Evolutionary conservation across 2,888 invertebrate genomes (phyloP).

Genomic region (Dugesia japonica): DNA sequence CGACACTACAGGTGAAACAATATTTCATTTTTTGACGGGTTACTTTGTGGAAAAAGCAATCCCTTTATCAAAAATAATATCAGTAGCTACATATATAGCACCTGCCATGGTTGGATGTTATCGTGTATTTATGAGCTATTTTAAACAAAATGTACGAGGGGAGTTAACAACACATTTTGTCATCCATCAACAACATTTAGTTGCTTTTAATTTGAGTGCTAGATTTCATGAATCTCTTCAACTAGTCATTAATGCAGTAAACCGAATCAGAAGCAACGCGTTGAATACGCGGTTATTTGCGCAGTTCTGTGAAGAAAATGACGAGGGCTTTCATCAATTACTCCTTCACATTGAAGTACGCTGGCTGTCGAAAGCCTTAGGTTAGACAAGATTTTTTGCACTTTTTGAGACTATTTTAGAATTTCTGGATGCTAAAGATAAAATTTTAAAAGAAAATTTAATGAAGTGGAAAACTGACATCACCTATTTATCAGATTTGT

Average conservation of each 20-base stretch:
- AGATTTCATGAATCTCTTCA: not conserved
- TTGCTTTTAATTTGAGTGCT: not conserved
- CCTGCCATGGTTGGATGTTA: not conserved
- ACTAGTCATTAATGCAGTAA: not conserved
- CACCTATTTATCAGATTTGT: too few species aligned
- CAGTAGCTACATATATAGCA: too few species aligned
- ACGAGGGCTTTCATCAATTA: not conserved
- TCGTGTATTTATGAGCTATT: not conserved
- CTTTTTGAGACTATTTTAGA: not conserved
- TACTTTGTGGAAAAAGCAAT: too few species aligned
- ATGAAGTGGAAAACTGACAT: too few species aligned
- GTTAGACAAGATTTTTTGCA: not conserved
- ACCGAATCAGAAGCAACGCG: not conserved
- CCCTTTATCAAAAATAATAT: too few species aligned
- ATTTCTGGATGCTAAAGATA: too few species aligned
- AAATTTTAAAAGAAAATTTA: too few species aligned
- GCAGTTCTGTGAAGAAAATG: too few species aligned
- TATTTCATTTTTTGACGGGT: too few species aligned
- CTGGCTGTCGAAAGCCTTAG: not conserved
- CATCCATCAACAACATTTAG: slow-evolving; percentile 12
- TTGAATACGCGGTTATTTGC: slow-evolving; percentile 4
- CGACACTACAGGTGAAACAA: too few species aligned
- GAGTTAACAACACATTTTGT: not conserved
- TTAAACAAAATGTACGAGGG: not conserved
- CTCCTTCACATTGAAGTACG: not conserved